Base-by-base conservation (phyloP, 2,797 vertebrate species). In the Fistularia tabacaria region DNA sequence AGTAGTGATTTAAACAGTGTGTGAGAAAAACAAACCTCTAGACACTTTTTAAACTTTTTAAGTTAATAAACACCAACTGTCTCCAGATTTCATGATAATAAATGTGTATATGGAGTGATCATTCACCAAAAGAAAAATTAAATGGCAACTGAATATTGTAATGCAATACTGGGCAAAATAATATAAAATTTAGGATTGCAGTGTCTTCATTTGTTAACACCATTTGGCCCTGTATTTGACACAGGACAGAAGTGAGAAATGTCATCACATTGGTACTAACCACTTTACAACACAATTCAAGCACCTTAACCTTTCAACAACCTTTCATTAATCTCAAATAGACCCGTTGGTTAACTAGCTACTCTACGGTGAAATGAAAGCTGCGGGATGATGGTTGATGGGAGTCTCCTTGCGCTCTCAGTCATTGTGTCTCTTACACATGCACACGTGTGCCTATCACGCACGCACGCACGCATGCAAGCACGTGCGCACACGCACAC, bases 261-360 rank as follows among this genome's bases (percentile, higher is more conserved):
- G 79, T 80, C 81, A 83, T 59, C 75, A 76, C 82, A 69, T 82
- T 60, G 15, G 58, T 73, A 55, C 68, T 66, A 66, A 61, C 59
- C 13, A 56, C 65, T 80, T 79, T 74, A 77, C 68, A 74, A 82
- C 77, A 82, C 73, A 84, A 83, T 84, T 84, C 85, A 71, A 64
- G 68, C 25, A 13, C 54, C 58, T 71, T 75, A 83, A 85, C 82
- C 85, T 84, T 84, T 85, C 72, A 74, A 74, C 80, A 76, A 75
- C 64, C 61, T 69, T 73, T 82, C 71, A 85, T 85, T 85, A 86
- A 68, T 68, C 70, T 46, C 54, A 50, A 72, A 77, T 62, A 55
- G 61, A 63, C 67, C 15, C n/a, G 69, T 61, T 69, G 71, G 79
- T 81, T 80, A 84, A 75, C 71, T 38, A 57, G 69, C 80, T 64